Base-by-base conservation (phyloP, 2,113 vertebrate genomes). In the Corapipo altera region DNA sequence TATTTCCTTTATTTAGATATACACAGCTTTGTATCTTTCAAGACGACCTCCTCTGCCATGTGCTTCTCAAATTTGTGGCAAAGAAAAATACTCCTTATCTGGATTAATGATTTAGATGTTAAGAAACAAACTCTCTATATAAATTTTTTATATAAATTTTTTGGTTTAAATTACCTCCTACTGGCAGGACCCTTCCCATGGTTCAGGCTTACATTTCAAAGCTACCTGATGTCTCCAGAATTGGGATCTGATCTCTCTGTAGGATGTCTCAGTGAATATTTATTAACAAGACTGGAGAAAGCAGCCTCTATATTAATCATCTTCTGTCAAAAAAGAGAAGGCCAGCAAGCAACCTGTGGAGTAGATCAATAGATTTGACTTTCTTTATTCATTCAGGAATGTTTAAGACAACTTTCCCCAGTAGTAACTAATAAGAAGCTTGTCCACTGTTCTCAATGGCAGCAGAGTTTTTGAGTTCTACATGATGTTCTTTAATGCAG, bases 331-430 rank as follows among this genome's bases (percentile, higher is more conserved):
- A 88, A 83, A 93, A 61, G 81, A 70, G 73, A 91, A 92, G 85
- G 48, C 80, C 46, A 89, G 88, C 86, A 88, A 91, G 74, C 74
- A 93, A 78, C 73, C 70, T 81, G 73, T 81, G 73, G 83, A 82
- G 70, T 23, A 93, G 80, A 64, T 81, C 94, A 91, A 84, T 91
- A 82, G 62, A 85, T 89, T 91, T 94, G 69, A 58, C 82, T 96
- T 85, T 78, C 90, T 84, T 93, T 88, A 96, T 95, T 95, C 76
- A 92, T 92, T 94, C 92, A 91, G 57, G 52, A 71, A 89, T 90
- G 75, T 95, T 91, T 91, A 91, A 95, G 84, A 89, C 83, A 82
- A 91, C 84, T 94, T 91, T 92, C 66, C 77, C 69, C 84, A 89
- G 76, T 1, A 57, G 80, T 86, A 85, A 95, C 88, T 91, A 72